A percentile compares a stretch with the other conserved stretches of the same genome.
Evolutionary conservation across 2,888 invertebrate species (phyloP).

Genomic region (Hipparchia sbordonii): DNA sequence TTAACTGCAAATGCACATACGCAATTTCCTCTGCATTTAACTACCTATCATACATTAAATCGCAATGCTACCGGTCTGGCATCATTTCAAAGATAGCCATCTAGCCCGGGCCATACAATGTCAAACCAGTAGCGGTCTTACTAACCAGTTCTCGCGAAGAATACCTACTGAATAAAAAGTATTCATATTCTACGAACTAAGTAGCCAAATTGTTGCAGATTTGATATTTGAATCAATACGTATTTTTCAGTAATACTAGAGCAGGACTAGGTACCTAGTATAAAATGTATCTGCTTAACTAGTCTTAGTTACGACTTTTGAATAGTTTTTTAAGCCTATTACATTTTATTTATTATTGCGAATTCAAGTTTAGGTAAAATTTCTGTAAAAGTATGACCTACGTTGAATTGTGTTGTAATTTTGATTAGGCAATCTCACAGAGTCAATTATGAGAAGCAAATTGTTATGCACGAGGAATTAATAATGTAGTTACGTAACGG

Average conservation of each 20-base stretch:
- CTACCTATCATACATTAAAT: slow-evolving; percentile 2
- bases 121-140: slow-evolving; percentile 8
- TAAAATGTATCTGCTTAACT: not conserved
- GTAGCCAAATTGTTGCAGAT: too few species aligned
- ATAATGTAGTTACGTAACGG: slow-evolving; percentile 12
- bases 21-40: not conserved
- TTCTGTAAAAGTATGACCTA: not conserved
- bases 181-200: not conserved
- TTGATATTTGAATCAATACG: too few species aligned
- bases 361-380: not conserved
- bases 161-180: not conserved
- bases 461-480: slow-evolving; percentile 7
- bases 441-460: slow-evolving; percentile 12
- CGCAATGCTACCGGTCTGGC: slow-evolving; percentile 4
- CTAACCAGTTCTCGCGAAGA: not conserved
- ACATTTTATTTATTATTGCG: too few species aligned
- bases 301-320: not conserved
- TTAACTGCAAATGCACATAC: not conserved
- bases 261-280: too few species aligned
- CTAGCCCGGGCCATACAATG: not conserved
- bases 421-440: not conserved
- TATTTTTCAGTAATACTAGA: not conserved
- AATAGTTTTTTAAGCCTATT: too few species aligned
- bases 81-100: not conserved
- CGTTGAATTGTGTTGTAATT: not conserved